phyloP scores from a whole-genome alignment of 2,888 invertebrate species.

The Cephalotes varians region DNA sequence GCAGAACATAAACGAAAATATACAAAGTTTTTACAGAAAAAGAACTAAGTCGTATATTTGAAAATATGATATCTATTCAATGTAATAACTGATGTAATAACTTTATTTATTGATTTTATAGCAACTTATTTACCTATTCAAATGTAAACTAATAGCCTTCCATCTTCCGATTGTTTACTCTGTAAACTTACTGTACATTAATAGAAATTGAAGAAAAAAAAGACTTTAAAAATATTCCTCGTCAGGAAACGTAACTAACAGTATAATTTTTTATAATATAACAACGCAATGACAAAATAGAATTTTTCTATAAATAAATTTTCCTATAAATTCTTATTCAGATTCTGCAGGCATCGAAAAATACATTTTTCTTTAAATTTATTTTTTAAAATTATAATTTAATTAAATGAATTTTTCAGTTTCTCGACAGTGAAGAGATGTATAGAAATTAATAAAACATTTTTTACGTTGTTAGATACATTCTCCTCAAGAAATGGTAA shows the following conservation, averaged over 20 bases:
- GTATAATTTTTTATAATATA: background rate
- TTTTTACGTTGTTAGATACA: background rate
- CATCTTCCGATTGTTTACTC: background rate
- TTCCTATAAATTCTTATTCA: background rate
- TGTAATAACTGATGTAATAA: background rate
- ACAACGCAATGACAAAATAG: background rate
- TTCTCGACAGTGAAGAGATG: background rate
- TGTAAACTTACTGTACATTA: background rate
- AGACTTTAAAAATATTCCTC: background rate
- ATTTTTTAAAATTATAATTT: background rate
- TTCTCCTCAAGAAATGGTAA: background rate
- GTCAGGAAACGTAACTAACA: background rate
- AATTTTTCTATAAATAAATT: background rate
- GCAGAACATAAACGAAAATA: slow-evolving; percentile 25
- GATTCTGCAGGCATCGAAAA: background rate
- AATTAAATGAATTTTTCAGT: background rate
- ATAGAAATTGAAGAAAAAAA: background rate
- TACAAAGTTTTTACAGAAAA: slow-evolving; percentile 20
- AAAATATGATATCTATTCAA: background rate
- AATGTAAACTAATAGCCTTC: background rate
- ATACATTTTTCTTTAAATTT: background rate
- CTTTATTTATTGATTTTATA: background rate
- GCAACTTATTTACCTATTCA: background rate
- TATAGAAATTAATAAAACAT: background rate
- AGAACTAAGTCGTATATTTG: background rate